These are phyloP conservation scores for Lagocephalus sceleratus DNA, from an alignment of 2,797 vertebrate genomes.

Conservation along the genomic window DNA sequence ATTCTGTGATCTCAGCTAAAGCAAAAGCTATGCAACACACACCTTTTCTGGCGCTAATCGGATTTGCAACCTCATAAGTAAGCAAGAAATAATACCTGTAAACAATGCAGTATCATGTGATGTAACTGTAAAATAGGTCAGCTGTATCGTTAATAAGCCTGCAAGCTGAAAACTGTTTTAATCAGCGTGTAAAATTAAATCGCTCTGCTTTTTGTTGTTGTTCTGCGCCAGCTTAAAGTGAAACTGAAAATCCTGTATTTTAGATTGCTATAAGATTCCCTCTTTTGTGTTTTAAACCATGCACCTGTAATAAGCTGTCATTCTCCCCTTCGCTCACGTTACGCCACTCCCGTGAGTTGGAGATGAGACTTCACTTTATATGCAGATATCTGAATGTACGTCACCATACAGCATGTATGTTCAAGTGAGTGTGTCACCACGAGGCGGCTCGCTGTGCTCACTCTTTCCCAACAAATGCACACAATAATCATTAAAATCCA, in stretches of 20 bases:
- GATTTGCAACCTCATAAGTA: constrained; percentile 62
- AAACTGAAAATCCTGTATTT: constrained; percentile 55
- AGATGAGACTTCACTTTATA: too few species aligned
- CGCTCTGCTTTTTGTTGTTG: constrained; percentile 26
- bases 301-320: constrained; percentile 62
- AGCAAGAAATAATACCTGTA: constrained; percentile 63
- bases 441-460: too few species aligned
- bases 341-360: neutral
- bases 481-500: too few species aligned
- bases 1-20: constrained; percentile 52
- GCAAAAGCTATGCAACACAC: constrained; percentile 55
- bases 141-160: constrained; percentile 42
- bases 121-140: constrained; percentile 39
- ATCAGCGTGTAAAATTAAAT: constrained; percentile 49
- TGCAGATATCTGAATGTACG: neutral
- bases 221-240: constrained; percentile 31
- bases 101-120: constrained; percentile 52
- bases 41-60: constrained; percentile 61
- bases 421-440: too few species aligned
- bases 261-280: constrained; percentile 47
- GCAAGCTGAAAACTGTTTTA: constrained; percentile 24
- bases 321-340: constrained; percentile 42
- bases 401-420: neutral
- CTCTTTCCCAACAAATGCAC: too few species aligned
- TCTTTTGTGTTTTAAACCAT: constrained; percentile 51